phyloP scores from a whole-genome alignment of 2,113 vertebrate species.

The Hemiscyllium ocellatum region DNA sequence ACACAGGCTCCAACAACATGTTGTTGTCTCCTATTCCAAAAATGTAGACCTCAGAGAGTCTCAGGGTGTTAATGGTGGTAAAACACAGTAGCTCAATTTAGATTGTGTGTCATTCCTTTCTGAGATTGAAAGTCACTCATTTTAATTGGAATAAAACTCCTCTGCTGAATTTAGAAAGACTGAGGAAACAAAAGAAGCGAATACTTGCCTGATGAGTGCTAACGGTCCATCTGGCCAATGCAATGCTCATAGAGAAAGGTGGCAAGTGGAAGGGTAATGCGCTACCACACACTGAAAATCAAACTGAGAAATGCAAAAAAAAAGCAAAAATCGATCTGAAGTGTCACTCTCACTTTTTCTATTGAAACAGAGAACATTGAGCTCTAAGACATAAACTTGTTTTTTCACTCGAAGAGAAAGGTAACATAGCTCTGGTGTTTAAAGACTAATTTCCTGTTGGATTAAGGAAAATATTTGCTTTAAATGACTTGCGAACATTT shows the following conservation, averaged over 20 bases:
- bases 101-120: background rate
- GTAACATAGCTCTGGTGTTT: background rate
- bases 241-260: background rate
- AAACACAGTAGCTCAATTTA: background rate
- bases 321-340: background rate
- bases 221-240: background rate
- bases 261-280: background rate
- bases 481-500: background rate
- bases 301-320: background rate
- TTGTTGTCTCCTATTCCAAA: background rate
- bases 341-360: background rate
- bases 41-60: background rate
- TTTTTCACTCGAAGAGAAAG: background rate
- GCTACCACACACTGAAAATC: background rate
- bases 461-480: constrained; percentile 27
- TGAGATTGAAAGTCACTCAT: too few relatives aligned
- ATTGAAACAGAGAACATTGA: background rate
- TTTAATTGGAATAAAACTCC: background rate
- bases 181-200: background rate
- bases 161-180: background rate
- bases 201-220: background rate
- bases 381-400: background rate
- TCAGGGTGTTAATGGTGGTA: background rate
- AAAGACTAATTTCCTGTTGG: constrained; percentile 15
- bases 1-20: too few relatives aligned